Evolutionary conservation across 2,797 vertebrate genomes (phyloP).

Genomic region (Decapterus maruadsi): DNA sequence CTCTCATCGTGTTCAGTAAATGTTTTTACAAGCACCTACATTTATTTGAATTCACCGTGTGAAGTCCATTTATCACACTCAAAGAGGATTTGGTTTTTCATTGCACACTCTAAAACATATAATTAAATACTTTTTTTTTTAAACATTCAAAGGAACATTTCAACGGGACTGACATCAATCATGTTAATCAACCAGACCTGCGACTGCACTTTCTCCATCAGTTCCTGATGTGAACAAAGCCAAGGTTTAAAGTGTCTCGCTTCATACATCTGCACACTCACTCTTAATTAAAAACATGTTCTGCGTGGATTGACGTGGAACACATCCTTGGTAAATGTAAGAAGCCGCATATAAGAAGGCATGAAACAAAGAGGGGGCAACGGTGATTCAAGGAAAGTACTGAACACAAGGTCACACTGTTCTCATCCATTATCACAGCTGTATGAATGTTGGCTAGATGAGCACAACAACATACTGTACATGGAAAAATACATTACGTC

Average conservation of each 20-base stretch:
- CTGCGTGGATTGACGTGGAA: not conserved
- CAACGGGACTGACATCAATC: not conserved
- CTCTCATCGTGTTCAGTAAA: conserved; percentile 4
- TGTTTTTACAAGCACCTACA: conserved; percentile 2
- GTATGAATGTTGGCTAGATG: not conserved
- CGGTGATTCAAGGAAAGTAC: not conserved
- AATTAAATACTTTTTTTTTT: not conserved
- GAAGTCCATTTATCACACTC: conserved; percentile 1
- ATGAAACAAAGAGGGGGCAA: not conserved
- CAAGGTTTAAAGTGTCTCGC: not conserved
- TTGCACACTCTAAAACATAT: conserved; percentile 12
- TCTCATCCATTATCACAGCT: not conserved
- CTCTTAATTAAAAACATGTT: conserved; percentile 4
- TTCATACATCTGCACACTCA: conserved; percentile 10
- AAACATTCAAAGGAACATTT: conserved; percentile 10
- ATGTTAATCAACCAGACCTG: not conserved
- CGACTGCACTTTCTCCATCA: not conserved
- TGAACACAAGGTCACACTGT: not conserved
- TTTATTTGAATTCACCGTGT: not conserved
- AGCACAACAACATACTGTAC: not conserved
- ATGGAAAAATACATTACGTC: not conserved
- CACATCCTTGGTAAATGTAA: not conserved
- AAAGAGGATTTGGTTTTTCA: conserved; percentile 32
- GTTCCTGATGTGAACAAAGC: not conserved
- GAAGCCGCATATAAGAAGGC: not conserved